Conservation (phyloP, 2,888 invertebrate species). For the Lucinisca nassula region DNA sequence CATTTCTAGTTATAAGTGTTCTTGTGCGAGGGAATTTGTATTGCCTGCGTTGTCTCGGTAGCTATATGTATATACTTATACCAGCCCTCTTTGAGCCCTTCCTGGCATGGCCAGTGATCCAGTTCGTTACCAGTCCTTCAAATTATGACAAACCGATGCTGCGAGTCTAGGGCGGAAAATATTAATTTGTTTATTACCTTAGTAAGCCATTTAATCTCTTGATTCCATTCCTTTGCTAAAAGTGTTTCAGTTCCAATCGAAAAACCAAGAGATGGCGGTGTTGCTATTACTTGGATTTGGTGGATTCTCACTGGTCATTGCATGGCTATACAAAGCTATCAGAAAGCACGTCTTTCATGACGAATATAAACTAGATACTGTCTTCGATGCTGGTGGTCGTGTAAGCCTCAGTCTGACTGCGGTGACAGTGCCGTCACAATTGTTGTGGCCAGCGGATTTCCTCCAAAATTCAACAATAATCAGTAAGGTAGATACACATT, state of each 20-base stretch:
- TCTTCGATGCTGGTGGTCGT: conserved; percentile 81
- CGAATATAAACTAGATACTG: conserved; percentile 78
- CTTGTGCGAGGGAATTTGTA: too few relatives aligned
- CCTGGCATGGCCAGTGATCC: too few relatives aligned
- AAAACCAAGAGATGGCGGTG: conserved; percentile 71
- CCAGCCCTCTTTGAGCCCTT: too few relatives aligned
- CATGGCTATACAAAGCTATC: conserved; percentile 74
- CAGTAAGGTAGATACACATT: conserved; percentile 79
- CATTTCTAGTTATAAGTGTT: too few relatives aligned
- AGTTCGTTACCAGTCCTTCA: too few relatives aligned
- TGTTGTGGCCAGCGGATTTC: conserved; percentile 81
- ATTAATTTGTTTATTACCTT: too few relatives aligned
- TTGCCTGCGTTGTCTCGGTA: too few relatives aligned
- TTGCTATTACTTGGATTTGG: conserved; percentile 80
- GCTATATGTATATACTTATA: too few relatives aligned
- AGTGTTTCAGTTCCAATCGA: conserved; percentile 57
- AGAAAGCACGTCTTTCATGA: conserved; percentile 77
- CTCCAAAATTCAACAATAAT: conserved; percentile 76
- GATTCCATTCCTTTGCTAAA: too few relatives aligned
- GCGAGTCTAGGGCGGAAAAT: too few relatives aligned
- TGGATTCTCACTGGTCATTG: conserved; percentile 78
- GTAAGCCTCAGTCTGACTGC: conserved; percentile 79
- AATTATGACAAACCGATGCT: too few relatives aligned
- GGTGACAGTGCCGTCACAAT: conserved; percentile 79
- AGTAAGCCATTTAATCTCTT: too few relatives aligned